phyloP scores from a whole-genome alignment of 1,140 invertebrate species.

The Asbolus verrucosus region DNA sequence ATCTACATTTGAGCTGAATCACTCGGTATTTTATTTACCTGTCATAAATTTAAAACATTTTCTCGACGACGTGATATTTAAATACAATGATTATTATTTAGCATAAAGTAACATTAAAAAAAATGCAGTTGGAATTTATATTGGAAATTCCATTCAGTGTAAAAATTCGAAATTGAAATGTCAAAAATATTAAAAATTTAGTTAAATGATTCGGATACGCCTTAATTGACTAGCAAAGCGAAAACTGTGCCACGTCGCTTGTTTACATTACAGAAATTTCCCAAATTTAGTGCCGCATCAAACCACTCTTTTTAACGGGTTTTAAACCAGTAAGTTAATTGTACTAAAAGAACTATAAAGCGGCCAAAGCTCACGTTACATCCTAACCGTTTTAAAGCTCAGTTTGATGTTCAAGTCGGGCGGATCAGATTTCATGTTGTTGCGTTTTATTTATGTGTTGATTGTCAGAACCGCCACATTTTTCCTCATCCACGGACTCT shows the following conservation, averaged over 20 bases:
- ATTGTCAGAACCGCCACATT: conserved; percentile 3
- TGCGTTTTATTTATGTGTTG: conserved; percentile 15
- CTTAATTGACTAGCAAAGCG: neutral
- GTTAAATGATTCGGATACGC: neutral
- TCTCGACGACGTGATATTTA: conserved; percentile 19
- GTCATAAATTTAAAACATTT: conserved; percentile 34
- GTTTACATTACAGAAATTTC: too few species aligned
- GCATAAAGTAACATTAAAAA: conserved; percentile 8
- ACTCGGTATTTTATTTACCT: conserved; percentile 18
- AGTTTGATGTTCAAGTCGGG: too few species aligned
- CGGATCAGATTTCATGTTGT: conserved; percentile 21
- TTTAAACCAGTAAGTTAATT: conserved; percentile 13
- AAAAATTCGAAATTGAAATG: conserved; percentile 36
- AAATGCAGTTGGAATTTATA: conserved; percentile 14
- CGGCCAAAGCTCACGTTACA: neutral
- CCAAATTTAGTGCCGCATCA: too few species aligned
- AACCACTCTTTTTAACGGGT: neutral
- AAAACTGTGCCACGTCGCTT: neutral
- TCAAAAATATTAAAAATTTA: conserved; percentile 18
- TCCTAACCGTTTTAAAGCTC: conserved; percentile 22
- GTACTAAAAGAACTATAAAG: neutral
- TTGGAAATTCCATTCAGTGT: conserved; percentile 6
- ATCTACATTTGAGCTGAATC: conserved; percentile 19
- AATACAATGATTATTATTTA: conserved; percentile 23
- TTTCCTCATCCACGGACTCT: neutral